Evolutionary conservation across 2,113 vertebrate species (phyloP).

Genomic region (Pipra filicauda): DNA sequence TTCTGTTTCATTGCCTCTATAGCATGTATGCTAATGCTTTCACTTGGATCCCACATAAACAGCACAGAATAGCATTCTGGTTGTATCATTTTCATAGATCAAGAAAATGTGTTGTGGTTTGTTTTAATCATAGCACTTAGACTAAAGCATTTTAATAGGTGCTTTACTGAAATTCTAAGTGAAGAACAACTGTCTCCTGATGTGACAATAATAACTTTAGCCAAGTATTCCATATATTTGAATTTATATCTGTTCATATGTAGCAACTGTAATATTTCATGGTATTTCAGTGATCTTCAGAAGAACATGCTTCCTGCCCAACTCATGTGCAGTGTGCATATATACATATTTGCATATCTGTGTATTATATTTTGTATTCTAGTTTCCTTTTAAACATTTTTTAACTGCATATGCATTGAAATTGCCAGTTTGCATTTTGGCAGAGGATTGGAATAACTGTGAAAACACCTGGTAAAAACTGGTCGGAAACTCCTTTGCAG

Average conservation of each 20-base stretch:
- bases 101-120: background rate
- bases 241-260: background rate
- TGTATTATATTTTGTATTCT: background rate
- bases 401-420: constrained; percentile 1
- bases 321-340: background rate
- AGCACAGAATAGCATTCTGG: background rate
- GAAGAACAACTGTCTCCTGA: background rate
- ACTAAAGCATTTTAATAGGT: background rate
- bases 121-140: background rate
- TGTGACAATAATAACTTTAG: background rate
- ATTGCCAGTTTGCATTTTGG: constrained; percentile 14
- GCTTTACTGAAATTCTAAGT: background rate
- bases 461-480: constrained; percentile 47
- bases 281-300: background rate
- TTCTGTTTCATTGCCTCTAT: background rate
- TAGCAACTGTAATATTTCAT: background rate
- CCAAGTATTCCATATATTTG: background rate
- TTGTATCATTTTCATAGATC: background rate
- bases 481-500: constrained; percentile 22
- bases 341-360: background rate
- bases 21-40: background rate
- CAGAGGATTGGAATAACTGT: constrained; percentile 13
- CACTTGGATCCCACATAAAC: background rate
- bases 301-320: background rate
- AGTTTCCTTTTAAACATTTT: constrained; percentile 16